These are phyloP conservation scores for Xiphophorus birchmanni DNA, from an alignment of 2,797 vertebrate genomes.

Conservation along the genomic window DNA sequence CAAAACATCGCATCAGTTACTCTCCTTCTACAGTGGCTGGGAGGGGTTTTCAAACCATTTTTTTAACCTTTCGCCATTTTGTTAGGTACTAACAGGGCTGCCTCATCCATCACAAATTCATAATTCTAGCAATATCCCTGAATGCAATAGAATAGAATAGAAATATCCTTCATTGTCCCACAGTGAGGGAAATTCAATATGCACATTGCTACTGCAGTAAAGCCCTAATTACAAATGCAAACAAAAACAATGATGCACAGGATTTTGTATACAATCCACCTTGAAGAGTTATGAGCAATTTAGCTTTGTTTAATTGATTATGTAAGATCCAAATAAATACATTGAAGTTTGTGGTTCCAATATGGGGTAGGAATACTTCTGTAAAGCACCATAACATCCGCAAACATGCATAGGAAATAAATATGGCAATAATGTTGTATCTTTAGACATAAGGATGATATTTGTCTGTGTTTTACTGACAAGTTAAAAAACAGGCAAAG, in stretches of 20 bases:
- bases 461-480: neutral
- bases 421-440: neutral
- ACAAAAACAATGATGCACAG: neutral
- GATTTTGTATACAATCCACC: neutral
- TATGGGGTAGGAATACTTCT: neutral
- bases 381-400: neutral
- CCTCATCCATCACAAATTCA: neutral
- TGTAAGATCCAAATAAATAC: neutral
- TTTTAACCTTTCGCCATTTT: neutral
- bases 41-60: neutral
- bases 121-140: neutral
- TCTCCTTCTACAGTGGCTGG: conserved; percentile 14
- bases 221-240: neutral
- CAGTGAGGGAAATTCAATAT: neutral
- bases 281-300: neutral
- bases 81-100: neutral
- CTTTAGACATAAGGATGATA: neutral
- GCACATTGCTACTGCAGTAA: neutral
- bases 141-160: neutral
- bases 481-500: neutral
- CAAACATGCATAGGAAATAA: neutral
- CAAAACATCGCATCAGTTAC: conserved; percentile 39
- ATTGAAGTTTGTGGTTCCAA: neutral
- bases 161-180: neutral
- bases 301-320: neutral